Percentiles rank a stretch among this genome's conserved stretches.
Evolutionary conservation across 2,113 vertebrate genomes (phyloP).

Genomic region (Dasyornis broadbenti): DNA sequence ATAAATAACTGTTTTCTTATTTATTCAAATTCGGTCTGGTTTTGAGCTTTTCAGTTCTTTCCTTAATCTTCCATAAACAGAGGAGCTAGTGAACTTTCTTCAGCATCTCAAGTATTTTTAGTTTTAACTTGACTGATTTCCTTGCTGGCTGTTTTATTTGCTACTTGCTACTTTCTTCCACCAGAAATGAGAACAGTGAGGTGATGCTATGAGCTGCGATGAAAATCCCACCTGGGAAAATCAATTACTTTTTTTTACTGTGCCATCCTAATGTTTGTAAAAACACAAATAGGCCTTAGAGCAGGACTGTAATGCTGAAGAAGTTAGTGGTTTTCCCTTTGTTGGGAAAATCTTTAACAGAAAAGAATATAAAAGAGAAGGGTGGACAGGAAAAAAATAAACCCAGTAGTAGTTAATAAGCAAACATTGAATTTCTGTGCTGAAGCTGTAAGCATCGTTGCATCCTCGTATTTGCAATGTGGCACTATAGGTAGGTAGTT

Average conservation of each 20-base stretch:
- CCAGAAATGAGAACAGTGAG: conserved; percentile 17
- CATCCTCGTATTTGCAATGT: not conserved
- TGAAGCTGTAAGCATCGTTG: not conserved
- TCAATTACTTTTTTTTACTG: not conserved
- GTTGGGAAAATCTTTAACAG: not conserved
- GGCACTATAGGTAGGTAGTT: not conserved
- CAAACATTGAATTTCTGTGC: not conserved
- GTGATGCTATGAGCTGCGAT: conserved; percentile 15
- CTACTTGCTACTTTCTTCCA: conserved; percentile 45
- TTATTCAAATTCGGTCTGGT: conserved; percentile 6
- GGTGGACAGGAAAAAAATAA: accelerated
- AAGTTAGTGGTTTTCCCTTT: not conserved
- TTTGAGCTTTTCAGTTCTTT: conserved; percentile 17
- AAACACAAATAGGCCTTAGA: not conserved
- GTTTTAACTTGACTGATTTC: conserved; percentile 13
- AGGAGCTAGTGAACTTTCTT: conserved; percentile 1
- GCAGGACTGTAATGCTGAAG: not conserved
- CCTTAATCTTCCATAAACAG: not conserved
- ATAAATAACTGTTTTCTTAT: conserved; percentile 10
- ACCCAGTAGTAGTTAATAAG: not conserved
- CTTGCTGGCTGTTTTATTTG: conserved; percentile 22
- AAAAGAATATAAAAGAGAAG: not conserved
- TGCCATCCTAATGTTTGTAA: not conserved
- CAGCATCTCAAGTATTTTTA: not conserved
- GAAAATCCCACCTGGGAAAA: conserved; percentile 15